phyloP scores from a whole-genome alignment of 2,113 vertebrate species.

The Protomyctophum bolini region DNA sequence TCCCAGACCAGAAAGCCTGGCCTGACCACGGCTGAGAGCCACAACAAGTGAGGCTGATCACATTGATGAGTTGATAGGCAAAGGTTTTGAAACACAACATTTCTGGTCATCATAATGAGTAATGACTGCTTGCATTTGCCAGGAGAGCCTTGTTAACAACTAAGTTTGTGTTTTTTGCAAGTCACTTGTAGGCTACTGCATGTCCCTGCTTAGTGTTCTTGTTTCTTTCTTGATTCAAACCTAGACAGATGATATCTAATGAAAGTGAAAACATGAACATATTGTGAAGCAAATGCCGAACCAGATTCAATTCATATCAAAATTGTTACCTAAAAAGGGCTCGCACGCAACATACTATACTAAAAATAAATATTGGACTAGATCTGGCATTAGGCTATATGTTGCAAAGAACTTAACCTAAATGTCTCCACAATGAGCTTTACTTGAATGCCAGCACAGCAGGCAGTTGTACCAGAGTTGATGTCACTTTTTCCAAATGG shows the following conservation, averaged over 20 bases:
- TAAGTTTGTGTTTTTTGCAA: slow-evolving; percentile 64
- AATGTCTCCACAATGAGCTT: too few species aligned
- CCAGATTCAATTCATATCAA: too few species aligned
- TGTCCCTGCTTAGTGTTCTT: slow-evolving; percentile 35
- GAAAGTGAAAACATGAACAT: neutral
- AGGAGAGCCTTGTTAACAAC: slow-evolving; percentile 62
- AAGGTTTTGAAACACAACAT: slow-evolving; percentile 50
- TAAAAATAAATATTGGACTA: too few species aligned
- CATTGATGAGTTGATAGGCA: slow-evolving; percentile 12
- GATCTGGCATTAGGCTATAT: too few species aligned
- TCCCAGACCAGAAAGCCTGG: too few species aligned
- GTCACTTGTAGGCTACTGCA: slow-evolving; percentile 44
- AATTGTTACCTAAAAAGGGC: too few species aligned
- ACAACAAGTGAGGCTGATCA: too few species aligned
- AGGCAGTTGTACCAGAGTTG: neutral
- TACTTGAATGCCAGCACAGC: neutral
- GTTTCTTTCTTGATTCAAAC: slow-evolving; percentile 29
- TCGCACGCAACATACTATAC: too few species aligned
- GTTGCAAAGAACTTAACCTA: too few species aligned
- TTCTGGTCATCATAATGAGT: slow-evolving; percentile 63
- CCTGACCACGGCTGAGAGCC: too few species aligned
- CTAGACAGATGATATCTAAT: slow-evolving; percentile 27
- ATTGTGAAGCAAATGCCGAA: too few species aligned
- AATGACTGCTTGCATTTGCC: slow-evolving; percentile 57
- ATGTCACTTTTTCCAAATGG: neutral